These are phyloP conservation scores for Drosophila nr. medialis DNA, from an alignment of 2,888 invertebrate genomes.

Conservation along the genomic window DNA sequence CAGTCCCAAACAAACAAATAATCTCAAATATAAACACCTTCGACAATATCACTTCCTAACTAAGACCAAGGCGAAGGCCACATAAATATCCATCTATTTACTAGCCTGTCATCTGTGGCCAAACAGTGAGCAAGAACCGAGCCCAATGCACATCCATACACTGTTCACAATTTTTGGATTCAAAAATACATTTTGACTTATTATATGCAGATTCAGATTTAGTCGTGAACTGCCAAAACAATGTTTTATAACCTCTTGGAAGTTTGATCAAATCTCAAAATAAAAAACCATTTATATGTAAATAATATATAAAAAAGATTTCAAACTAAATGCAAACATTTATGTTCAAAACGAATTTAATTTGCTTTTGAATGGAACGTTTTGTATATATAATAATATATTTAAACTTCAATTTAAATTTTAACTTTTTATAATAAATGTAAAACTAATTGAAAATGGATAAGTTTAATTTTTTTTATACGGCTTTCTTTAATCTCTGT, in stretches of 20 bases:
- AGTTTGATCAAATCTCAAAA: too few species aligned
- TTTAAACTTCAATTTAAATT: background rate
- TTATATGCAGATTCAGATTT: background rate
- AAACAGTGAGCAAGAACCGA: slow-evolving; percentile 15
- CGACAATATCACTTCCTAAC: slow-evolving; percentile 28
- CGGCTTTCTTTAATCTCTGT: background rate
- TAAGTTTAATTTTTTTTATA: background rate
- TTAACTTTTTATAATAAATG: background rate
- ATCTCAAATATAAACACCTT: slow-evolving; percentile 3
- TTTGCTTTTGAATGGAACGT: background rate
- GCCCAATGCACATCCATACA: slow-evolving; percentile 14
- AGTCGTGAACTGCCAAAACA: too few species aligned
- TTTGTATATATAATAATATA: background rate
- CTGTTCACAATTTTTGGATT: background rate
- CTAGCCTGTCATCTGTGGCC: background rate
- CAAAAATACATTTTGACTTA: background rate
- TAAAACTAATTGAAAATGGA: background rate
- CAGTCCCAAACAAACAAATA: slow-evolving; percentile 9
- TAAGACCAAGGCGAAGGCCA: slow-evolving; percentile 48
- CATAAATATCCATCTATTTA: background rate
- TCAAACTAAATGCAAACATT: background rate
- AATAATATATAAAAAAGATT: too few species aligned
- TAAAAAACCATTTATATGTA: too few species aligned
- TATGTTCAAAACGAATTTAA: too few species aligned
- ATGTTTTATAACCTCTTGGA: too few species aligned